Evolutionary conservation across 1,140 invertebrate genomes (phyloP), one percentile per base, ranked within the genome.

Genomic region (Patella vulgata): DNA sequence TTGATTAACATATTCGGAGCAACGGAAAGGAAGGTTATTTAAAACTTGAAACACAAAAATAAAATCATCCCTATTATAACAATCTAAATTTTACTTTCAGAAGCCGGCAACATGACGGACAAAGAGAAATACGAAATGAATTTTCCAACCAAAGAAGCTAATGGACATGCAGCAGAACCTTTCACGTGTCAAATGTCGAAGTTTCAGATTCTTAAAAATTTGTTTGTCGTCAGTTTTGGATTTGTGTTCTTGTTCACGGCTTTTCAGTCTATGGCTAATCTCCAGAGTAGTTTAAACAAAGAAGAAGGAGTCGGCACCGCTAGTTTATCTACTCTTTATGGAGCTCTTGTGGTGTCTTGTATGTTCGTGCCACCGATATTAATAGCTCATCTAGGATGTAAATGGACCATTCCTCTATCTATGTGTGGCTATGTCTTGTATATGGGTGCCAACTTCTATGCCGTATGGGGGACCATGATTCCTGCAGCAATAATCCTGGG

Each of bases 371-470:
- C 95, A 8, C 94, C 93, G 25, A 25, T 55, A 21, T 12, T 73
- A 9, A 63, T 70, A 6, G 48, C 31, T 75, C 88, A 91, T 75
- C 87, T 97, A 59, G 96, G 93, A 12, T 93, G 93, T 47, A 98
- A 98, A 85, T 94, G 93, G 92, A 96, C 95, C 0, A 86, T 98
- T 17, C 93, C 93, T 63, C 75, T 93, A 21, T 93, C 92, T 11
- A 93, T 96, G 90, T 80, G 93, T 44, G 93, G 93, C 76, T 97
- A 97, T 85, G 91, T 91, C 5, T 89, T 93, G 0, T 98, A 97
- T 84, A 95, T 97, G 70, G 92, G 87, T 9, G 91, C 93, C 1
- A 95, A 98, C 84, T 94, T 97, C 74, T 92, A 93, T 39, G 59
- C 71, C 17, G 44, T 56, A 0, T 68, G 69, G 69, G 93, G 92